A percentile compares a stretch with the other conserved stretches of the same genome.
phyloP scores from a whole-genome alignment of 2,888 invertebrate species.

The Meloe dianella region DNA sequence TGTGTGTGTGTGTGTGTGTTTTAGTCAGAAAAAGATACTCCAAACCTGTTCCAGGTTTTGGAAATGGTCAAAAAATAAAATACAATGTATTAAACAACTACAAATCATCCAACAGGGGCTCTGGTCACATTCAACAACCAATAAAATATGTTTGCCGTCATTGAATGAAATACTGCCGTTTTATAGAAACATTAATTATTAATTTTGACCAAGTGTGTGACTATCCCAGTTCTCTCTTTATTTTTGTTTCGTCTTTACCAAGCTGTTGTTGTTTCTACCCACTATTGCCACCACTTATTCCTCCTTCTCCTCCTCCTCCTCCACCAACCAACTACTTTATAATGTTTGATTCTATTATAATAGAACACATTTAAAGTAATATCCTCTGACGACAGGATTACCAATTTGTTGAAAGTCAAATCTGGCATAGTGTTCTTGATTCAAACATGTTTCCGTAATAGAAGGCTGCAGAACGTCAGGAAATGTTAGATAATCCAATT shows the following conservation, averaged over 20 bases:
- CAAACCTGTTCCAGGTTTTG: not conserved
- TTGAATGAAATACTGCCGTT: conserved; percentile 52
- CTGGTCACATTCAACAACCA: conserved; percentile 52
- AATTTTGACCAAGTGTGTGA: conserved; percentile 44
- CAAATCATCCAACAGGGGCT: conserved; percentile 49
- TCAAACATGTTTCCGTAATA: conserved; percentile 35
- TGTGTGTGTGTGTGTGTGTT: not conserved
- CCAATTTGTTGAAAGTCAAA: conserved; percentile 46
- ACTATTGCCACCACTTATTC: not conserved
- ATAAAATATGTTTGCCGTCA: conserved; percentile 55
- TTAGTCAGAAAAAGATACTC: not conserved
- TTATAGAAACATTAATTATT: conserved; percentile 56
- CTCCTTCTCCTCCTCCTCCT: no score
- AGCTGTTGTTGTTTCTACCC: not conserved
- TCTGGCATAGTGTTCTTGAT: conserved; percentile 36
- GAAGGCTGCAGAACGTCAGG: conserved; percentile 38
- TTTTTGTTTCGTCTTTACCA: not conserved
- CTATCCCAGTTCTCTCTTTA: not conserved
- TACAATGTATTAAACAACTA: conserved; percentile 57
- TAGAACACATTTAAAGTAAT: conserved; percentile 31
- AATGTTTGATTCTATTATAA: no score
- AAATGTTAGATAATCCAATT: conserved; percentile 49
- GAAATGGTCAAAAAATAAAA: conserved; percentile 53
- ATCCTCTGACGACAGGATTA: conserved; percentile 43
- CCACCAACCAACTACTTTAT: no score